A percentile compares a stretch with the other conserved stretches of the same genome.
Evolutionary conservation across 2,113 vertebrate genomes (phyloP).

Genomic region (Chaetops frenatus): DNA sequence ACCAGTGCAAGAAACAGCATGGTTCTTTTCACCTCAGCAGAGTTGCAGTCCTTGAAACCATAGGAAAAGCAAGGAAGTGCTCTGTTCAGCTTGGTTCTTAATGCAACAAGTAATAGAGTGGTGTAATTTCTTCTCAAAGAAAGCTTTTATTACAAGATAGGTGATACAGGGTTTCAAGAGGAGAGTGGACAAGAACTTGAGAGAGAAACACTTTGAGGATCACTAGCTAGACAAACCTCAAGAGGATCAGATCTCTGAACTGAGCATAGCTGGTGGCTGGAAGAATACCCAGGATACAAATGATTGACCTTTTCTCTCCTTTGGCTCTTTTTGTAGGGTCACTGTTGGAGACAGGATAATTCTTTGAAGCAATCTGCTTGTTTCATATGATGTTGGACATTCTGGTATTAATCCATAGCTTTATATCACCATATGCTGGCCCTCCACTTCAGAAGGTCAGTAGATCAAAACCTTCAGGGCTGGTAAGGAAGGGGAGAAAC

Average conservation of each 20-base stretch:
- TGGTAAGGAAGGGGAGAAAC: not conserved
- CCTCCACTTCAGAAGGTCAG: not conserved
- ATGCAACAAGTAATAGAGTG: not conserved
- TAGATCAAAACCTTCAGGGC: not conserved
- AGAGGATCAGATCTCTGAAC: not conserved
- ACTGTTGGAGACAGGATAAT: not conserved
- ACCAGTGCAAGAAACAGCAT: not conserved
- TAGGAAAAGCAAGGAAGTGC: not conserved
- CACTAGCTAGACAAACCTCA: not conserved
- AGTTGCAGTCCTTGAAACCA: not conserved
- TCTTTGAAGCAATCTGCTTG: not conserved
- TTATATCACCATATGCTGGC: not conserved
- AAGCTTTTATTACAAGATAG: not conserved
- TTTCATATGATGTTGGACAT: not conserved
- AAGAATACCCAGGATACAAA: not conserved
- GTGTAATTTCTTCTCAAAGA: not conserved
- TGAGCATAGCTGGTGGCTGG: not conserved
- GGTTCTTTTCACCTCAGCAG: not conserved
- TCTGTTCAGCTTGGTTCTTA: not conserved
- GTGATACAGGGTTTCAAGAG: not conserved
- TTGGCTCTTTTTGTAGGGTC: not conserved
- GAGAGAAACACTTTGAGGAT: not conserved
- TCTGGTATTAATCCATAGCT: not conserved
- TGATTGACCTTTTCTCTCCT: not conserved
- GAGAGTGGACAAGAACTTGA: not conserved